Evolutionary conservation across 2,888 invertebrate species (phyloP), one percentile per base, ranked within the genome.

Genomic region (Xylota sylvarum): DNA sequence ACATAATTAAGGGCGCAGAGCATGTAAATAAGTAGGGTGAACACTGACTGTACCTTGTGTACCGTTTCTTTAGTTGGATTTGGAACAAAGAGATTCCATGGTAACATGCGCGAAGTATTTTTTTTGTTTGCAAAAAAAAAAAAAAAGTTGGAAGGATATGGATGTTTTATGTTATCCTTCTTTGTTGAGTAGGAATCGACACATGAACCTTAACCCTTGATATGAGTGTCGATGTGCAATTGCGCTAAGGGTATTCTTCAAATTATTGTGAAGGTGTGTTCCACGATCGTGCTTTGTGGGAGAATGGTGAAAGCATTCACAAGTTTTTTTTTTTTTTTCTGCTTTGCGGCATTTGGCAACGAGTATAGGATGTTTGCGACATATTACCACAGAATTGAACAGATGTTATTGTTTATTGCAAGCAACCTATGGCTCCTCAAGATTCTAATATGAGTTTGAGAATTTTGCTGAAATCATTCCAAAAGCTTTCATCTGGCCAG

Each of bases 31-130:
- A 60, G 12, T 23, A 43, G 74, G 50, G 64, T 50, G 64, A 17
- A 43, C 32, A 72, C 40, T 46, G 17, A 69, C 55, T 56, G 67
- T 55, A 56, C 52, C 50, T 9, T 35, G 14, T 7, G 52, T 23
- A 52, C 67, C 23, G 67, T 62, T 73, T 27, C 32, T 73, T 69
- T 60, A 60, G 50, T 69, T 78, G 35, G 14, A 64, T 46, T 79
- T 70, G 62, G 43, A 64, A 72, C 70, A 79, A 79, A 79, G 79
- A 65, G 64, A 79, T 72, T 72, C 56, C 79, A 79, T 79, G 48
- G 79, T 56, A 79, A 79, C 79, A 79, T 79, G 79, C 79, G 79
- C 79, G 64, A 65, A 52, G 12, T 35, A 55, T 32, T 55, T 64
- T 50, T 35, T 35, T 55, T 64, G 43, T 37, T 50, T 37, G 23